Evolutionary conservation across 2,888 invertebrate species (phyloP).

Genomic region (Heteromurus nitidus): DNA sequence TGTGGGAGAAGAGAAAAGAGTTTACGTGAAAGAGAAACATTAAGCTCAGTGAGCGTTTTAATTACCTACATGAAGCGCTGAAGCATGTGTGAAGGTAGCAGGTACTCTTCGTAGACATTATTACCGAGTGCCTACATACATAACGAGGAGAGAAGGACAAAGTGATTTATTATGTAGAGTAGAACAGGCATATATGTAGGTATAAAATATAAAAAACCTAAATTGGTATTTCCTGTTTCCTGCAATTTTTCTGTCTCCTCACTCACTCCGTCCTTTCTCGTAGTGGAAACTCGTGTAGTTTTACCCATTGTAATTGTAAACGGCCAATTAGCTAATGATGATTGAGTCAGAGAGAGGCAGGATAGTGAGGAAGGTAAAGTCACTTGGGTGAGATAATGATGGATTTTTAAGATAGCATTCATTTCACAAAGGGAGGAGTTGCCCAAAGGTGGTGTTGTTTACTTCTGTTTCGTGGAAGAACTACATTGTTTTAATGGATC

Average conservation of each 20-base stretch:
- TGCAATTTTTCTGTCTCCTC: neutral
- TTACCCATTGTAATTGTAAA: neutral
- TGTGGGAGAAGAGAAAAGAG: no score
- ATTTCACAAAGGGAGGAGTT: no score
- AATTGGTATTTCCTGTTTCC: constrained; percentile 48
- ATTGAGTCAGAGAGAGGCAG: constrained; percentile 6
- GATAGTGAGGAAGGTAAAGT: neutral
- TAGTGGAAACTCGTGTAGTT: neutral
- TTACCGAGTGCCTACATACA: no score
- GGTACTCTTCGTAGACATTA: no score
- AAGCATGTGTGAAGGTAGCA: no score
- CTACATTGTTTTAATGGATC: no score
- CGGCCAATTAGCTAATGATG: constrained; percentile 46
- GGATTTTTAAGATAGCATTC: no score
- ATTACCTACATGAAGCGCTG: constrained; percentile 16
- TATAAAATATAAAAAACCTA: constrained; percentile 8
- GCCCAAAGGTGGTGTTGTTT: no score
- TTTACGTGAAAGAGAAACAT: no score
- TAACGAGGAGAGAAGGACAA: no score
- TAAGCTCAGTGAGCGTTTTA: constrained; percentile 16
- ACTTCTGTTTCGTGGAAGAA: no score
- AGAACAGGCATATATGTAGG: neutral
- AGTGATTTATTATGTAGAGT: constrained; percentile 43
- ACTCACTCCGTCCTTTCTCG: neutral
- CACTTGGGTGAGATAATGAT: neutral